Conservation (phyloP, 1,140 invertebrate genomes). For the Tenebrio molitor region DNA sequence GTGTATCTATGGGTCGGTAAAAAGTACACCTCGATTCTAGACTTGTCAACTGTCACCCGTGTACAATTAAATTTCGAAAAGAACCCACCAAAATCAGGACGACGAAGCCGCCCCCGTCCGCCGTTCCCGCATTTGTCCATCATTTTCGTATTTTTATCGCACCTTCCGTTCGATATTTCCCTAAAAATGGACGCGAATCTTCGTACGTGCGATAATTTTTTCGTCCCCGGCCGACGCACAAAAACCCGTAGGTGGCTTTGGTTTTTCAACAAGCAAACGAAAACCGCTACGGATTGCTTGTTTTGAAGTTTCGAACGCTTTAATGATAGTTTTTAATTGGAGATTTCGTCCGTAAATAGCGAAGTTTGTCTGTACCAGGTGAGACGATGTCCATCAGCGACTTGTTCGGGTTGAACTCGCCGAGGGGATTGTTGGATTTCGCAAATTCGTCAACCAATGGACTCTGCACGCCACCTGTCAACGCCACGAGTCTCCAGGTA, state of each 20-base stretch:
- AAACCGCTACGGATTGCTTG: slow-evolving; percentile 3
- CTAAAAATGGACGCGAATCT: too few species aligned
- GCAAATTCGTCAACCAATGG: slow-evolving; percentile 51
- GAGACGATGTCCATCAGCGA: slow-evolving; percentile 69
- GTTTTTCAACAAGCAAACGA: slow-evolving; percentile 1
- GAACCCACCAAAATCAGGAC: too few species aligned
- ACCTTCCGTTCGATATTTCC: too few species aligned
- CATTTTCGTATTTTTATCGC: too few species aligned
- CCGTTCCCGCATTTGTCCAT: too few species aligned
- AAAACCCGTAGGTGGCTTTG: slow-evolving; percentile 2
- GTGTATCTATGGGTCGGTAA: too few species aligned
- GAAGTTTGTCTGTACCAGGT: slow-evolving; percentile 50
- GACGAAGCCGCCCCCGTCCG: too few species aligned
- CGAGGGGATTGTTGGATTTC: slow-evolving; percentile 68
- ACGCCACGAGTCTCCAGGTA: slow-evolving; percentile 63
- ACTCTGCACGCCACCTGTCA: slow-evolving; percentile 60
- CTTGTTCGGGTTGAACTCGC: slow-evolving; percentile 69
- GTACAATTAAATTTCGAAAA: too few species aligned
- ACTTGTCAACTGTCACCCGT: too few species aligned
- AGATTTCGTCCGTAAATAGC: background rate
- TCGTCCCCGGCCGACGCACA: background rate
- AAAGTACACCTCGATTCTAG: too few species aligned
- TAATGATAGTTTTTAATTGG: slow-evolving; percentile 21
- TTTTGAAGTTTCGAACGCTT: slow-evolving; percentile 37
- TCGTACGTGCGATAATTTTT: slow-evolving; percentile 14